Conservation (phyloP, 2,113 vertebrate species). For the Nesospiza acunhae region DNA sequence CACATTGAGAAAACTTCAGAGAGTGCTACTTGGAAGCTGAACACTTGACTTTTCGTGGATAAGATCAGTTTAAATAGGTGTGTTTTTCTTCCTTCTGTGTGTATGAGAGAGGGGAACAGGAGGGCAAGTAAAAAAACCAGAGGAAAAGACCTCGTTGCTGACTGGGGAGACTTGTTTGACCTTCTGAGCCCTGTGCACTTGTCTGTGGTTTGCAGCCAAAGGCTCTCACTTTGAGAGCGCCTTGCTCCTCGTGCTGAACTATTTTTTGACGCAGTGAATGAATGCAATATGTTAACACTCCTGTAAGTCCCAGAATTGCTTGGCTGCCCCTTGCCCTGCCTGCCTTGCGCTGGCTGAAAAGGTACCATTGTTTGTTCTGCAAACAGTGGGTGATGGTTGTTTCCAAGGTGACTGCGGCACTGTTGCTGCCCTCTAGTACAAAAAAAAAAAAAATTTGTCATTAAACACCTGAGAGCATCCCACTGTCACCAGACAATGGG, state of each 20-base stretch:
- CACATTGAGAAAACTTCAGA: slow-evolving; percentile 22
- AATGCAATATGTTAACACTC: slow-evolving; percentile 79
- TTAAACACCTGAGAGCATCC: slow-evolving; percentile 83
- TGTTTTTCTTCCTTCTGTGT: slow-evolving; percentile 45
- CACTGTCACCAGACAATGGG: slow-evolving; percentile 17
- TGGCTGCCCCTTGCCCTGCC: slow-evolving; percentile 83
- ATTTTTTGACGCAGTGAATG: slow-evolving; percentile 74
- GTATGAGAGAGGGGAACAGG: slow-evolving; percentile 36
- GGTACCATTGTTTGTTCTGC: slow-evolving; percentile 95
- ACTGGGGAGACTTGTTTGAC: slow-evolving; percentile 53
- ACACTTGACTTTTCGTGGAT: slow-evolving; percentile 8
- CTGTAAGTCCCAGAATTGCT: slow-evolving; percentile 76
- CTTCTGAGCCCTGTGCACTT: slow-evolving; percentile 46
- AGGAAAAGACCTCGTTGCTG: slow-evolving; percentile 20
- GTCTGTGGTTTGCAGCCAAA: slow-evolving; percentile 72
- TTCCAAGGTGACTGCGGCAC: slow-evolving; percentile 80
- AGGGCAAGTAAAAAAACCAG: slow-evolving; percentile 65
- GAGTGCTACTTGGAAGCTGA: slow-evolving; percentile 44
- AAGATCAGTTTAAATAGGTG: slow-evolving; percentile 68
- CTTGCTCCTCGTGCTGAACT: slow-evolving; percentile 68
- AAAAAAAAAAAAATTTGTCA: slow-evolving; percentile 10
- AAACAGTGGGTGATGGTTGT: slow-evolving; percentile 90
- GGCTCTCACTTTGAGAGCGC: slow-evolving; percentile 52
- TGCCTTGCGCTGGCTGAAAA: slow-evolving; percentile 83
- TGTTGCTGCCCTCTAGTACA: slow-evolving; percentile 75